Evolutionary conservation across 2,113 vertebrate genomes (phyloP), one percentile per base, ranked within the genome.

Genomic region (Anthoscopus minutus): DNA sequence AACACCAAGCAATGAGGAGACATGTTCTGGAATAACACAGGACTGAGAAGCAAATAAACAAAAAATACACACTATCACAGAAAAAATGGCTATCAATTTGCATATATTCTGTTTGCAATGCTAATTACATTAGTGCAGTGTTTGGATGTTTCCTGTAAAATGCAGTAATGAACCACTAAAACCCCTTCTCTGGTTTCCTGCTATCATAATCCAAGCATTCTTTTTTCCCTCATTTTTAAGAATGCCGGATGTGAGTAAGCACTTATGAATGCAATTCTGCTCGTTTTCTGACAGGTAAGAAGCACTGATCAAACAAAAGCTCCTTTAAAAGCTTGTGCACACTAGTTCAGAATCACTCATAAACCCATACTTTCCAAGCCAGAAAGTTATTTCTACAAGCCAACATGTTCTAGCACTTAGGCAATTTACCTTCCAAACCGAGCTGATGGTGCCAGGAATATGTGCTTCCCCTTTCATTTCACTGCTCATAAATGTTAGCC

Each of bases 231-330:
- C 54, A 35, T 54, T 87, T 94, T 89, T 83, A 60, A 91, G 65
- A 84, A 80, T 7, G 62, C 58, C 89, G 84, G 93, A 91, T 94
- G 16, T 89, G 89, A 93, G 73, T 92, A 95, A 97, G 88, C 87
- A 88, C 40, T 95, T 81, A 93, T 20, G 71, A 95, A 96, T 94
- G 92, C 80, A 93, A 86, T 64, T 77, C 73, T 81, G 64, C 60
- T 86, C 7, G 1, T 86, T 95, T 94, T 80, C 85, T 81, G 88
- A 70, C 53, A 85, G 89, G 76, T 81, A 93, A 94, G 56, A 54
- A 86, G n/a, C 37, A 88, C 21, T 27, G 84, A 91, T 81, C 60
- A 85, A 87, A 89, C 88, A 86, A 47, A 42, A 88, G 62, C 50
- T 71, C 47, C 57, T 92, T 97, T 88, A 70, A 78, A 77, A 95